Percentiles rank a stretch among this genome's conserved stretches.
Evolutionary conservation across 2,888 invertebrate genomes (phyloP).

Genomic region (Drosophila hawaiiensis): DNA sequence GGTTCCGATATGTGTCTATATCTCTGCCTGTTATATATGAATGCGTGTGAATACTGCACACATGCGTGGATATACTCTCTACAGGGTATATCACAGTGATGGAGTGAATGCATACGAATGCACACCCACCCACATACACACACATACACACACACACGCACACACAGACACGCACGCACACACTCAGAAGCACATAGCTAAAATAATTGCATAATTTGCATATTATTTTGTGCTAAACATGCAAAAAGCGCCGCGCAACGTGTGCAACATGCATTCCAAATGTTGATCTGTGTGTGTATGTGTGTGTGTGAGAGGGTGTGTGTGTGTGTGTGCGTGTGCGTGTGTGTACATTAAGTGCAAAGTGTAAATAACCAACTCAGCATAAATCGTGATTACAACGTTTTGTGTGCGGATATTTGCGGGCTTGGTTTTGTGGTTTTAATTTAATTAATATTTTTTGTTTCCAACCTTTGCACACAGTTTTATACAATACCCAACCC

Average conservation of each 20-base stretch:
- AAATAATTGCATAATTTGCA: slow-evolving; percentile 83
- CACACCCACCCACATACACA: background rate
- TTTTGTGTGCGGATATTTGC: slow-evolving; percentile 82
- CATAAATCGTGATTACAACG: slow-evolving; percentile 84
- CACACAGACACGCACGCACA: slow-evolving; percentile 1
- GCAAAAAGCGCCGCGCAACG: slow-evolving; percentile 76
- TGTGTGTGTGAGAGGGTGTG: slow-evolving; percentile 16
- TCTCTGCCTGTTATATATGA: background rate
- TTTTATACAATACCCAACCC: background rate
- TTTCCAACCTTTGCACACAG: slow-evolving; percentile 23
- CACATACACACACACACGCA: background rate
- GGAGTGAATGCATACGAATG: background rate
- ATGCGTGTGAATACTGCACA: background rate
- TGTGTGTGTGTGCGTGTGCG: slow-evolving; percentile 18
- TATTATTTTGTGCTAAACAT: slow-evolving; percentile 80
- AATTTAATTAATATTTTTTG: slow-evolving; percentile 83
- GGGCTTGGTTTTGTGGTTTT: slow-evolving; percentile 83
- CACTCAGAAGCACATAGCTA: slow-evolving; percentile 46
- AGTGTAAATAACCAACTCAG: slow-evolving; percentile 82
- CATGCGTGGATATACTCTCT: background rate
- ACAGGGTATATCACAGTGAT: background rate
- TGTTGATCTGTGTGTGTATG: slow-evolving; percentile 27
- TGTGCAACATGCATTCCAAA: slow-evolving; percentile 76
- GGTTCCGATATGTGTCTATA: background rate
- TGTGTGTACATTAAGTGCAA: slow-evolving; percentile 76